Evolutionary conservation across 1,140 invertebrate genomes (phyloP), one percentile per base, ranked within the genome.

Genomic region (Archivesica marissinica): DNA sequence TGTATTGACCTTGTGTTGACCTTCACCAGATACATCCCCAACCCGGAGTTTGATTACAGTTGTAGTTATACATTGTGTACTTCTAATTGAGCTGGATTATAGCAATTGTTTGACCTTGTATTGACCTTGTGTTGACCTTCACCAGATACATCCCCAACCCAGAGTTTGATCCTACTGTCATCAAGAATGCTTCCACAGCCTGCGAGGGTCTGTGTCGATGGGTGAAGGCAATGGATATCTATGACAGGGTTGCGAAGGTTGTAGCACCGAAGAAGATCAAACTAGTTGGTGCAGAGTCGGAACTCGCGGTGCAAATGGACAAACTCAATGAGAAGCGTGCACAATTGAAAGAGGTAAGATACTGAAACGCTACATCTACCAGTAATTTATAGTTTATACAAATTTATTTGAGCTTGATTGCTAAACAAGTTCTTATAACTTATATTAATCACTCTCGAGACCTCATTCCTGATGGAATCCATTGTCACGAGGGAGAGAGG

Each of bases 201-300:
- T 94, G 94, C 91, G 94, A 94, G 85, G 94, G 94, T 86, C 80
- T 94, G 81, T 94, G 93, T 87, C 92, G 88, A 52, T 94, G 94
- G 94, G 94, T 95, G 23, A 86, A 93, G 50, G 94, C 95, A 38
- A 93, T 95, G 90, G 95, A 95, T 72, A 91, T 93, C 13, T 95
- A 95, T 89, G 94, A 95, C 79, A 91, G 90, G 61, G 95, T 95
- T 23, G 92, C 93, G 39, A 95, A 94, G 88, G 92, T 95, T 52
- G 94, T 95, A 17, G 94, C 94, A 41, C 95, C 95, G 23, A 95
- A 95, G 11, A 97, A 94, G 85, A 87, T 87, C 15, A 94, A 94
- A 76, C 86, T 94, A 77, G 91, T 89, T 9, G 91, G 92, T 64
- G 94, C 94, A 33, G 93, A 94, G 85, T 85, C 72, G 20, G 94